Evolutionary conservation across 2,888 invertebrate genomes (phyloP).

Genomic region (Tenthredo amoena): DNA sequence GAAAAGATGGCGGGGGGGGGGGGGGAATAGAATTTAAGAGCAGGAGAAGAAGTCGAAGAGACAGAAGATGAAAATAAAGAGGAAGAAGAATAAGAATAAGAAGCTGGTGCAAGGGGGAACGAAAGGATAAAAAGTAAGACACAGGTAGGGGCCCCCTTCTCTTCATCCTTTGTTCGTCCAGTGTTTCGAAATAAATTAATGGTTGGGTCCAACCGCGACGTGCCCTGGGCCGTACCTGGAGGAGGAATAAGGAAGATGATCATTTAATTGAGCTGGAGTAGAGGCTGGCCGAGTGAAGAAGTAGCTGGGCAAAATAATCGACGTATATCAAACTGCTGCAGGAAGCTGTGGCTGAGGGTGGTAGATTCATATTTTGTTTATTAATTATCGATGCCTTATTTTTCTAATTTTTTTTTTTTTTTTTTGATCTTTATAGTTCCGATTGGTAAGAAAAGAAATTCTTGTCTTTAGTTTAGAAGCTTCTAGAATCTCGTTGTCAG

Average conservation of each 20-base stretch:
- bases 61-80: conserved; percentile 22
- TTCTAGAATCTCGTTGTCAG: not conserved
- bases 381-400: conserved; percentile 24
- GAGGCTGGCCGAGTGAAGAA: conserved; percentile 12
- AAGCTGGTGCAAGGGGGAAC: conserved; percentile 32
- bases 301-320: conserved; percentile 44
- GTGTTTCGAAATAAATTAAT: conserved; percentile 75
- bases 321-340: not conserved
- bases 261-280: conserved; percentile 70
- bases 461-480: conserved; percentile 57
- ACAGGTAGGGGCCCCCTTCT: conserved; percentile 64
- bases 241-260: conserved; percentile 65
- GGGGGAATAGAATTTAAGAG: conserved; percentile 32
- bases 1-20: no score
- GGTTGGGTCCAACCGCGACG: conserved; percentile 66
- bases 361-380: not conserved
- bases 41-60: conserved; percentile 38
- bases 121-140: conserved; percentile 52
- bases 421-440: conserved; percentile 51
- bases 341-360: not conserved
- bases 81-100: conserved; percentile 34
- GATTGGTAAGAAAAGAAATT: conserved; percentile 21
- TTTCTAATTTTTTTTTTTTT: conserved; percentile 27
- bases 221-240: conserved; percentile 56
- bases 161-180: conserved; percentile 70